Evolutionary conservation across 2,888 invertebrate genomes (phyloP), one percentile per base, ranked within the genome.

Genomic region (Spicauda simplicius): DNA sequence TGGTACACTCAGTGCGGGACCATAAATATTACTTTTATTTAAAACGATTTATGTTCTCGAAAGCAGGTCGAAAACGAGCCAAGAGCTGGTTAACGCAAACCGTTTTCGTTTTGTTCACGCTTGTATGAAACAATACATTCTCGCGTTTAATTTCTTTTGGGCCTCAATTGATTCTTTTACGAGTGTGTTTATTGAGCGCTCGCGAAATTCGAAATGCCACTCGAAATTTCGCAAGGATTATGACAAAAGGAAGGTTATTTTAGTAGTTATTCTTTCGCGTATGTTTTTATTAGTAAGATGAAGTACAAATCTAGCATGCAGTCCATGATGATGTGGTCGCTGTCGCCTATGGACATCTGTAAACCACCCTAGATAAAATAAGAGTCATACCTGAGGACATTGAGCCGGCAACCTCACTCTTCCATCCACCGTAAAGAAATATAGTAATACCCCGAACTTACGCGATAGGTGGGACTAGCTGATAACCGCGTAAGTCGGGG

Each of bases 61-160:
- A 88, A 90, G 87, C 87, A 85, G 87, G 86, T 91, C 90, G 91
- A 87, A 87, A 92, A 92, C 91, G 92, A 92, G 79, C 90, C 86
- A 90, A 85, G 87, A 87, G 83, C 87, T 89, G 90, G 89, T 91
- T 89, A 90, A 87, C 84, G 84, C 87, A 84, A 86, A 87, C 80
- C 80, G 84, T 88, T 88, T 87, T 89, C 82, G 84, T 90, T 90
- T 91, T 87, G 86, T 91, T 88, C 85, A 84, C 90, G 89, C 87
- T 85, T 81, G 81, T 87, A 88, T 86, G 89, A 87, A 92, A 93
- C 93, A 92, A 93, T 92, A 91, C 90, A 86, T 93, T 92, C 93
- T 91, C 92, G 91, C 92, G 90, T 93, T 91, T 91, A 91, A 92
- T 93, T 92, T 89, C 90, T 90, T 91, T 90, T 85, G 87, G 85